Evolutionary conservation across 2,797 vertebrate genomes (phyloP).

Genomic region (Taeniopygia guttata): DNA sequence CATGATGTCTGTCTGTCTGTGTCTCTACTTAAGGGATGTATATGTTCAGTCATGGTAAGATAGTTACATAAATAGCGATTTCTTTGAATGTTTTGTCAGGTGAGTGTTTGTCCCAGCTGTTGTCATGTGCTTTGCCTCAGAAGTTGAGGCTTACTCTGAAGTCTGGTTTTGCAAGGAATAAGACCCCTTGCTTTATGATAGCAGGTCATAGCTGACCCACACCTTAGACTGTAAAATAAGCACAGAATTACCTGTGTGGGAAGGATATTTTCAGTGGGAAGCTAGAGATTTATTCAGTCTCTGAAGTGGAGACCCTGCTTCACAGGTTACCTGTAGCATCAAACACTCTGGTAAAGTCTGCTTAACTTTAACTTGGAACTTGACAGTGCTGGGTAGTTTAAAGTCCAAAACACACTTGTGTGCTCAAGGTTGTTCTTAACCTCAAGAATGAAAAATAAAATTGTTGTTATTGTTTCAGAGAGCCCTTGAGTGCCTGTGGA

Average conservation of each 20-base stretch:
- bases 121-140: not conserved
- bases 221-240: not conserved
- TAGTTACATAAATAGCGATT: not conserved
- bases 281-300: not conserved
- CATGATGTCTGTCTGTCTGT: rapidly evolving
- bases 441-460: not conserved
- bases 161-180: not conserved
- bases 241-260: rapidly evolving
- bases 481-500: not conserved
- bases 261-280: not conserved
- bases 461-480: not conserved
- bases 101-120: not conserved
- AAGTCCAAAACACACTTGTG: not conserved
- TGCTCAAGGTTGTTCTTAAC: not conserved
- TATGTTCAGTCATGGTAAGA: not conserved
- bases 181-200: not conserved
- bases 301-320: not conserved
- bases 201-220: not conserved
- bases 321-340: not conserved
- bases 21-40: not conserved
- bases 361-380: not conserved
- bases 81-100: not conserved
- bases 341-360: not conserved
- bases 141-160: not conserved
- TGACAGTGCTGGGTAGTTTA: not conserved